Percentiles rank a stretch among this genome's conserved stretches.
phyloP scores from a whole-genome alignment of 1,140 invertebrate species.

The Anthonomus grandis region DNA sequence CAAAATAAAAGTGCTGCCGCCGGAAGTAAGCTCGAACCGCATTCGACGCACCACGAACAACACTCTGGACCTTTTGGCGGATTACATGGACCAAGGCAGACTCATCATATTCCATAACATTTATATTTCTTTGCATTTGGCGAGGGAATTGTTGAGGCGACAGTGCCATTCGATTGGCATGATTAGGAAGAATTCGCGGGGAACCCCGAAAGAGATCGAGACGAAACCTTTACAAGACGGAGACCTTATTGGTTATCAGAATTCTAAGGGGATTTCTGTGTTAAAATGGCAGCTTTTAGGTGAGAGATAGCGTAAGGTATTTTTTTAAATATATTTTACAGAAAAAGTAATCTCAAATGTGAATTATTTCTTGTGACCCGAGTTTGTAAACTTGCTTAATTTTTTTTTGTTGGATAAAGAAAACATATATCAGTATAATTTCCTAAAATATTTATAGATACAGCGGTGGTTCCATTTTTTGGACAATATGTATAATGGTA shows the following conservation, averaged over 20 bases:
- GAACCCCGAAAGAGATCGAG: slow-evolving; percentile 10
- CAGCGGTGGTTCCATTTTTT: no score
- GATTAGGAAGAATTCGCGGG: slow-evolving; percentile 13
- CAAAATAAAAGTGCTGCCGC: slow-evolving; percentile 3
- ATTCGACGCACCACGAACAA: background rate
- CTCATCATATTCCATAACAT: slow-evolving; percentile 18
- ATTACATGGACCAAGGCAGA: slow-evolving; percentile 9
- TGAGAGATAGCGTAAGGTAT: no score
- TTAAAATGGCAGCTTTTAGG: slow-evolving; percentile 17
- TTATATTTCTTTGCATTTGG: slow-evolving; percentile 11
- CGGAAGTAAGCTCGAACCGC: background rate
- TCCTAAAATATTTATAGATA: no score
- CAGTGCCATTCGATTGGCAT: slow-evolving; percentile 16
- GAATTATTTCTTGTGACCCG: no score
- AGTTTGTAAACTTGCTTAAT: no score
- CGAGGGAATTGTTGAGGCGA: slow-evolving; percentile 2
- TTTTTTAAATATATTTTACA: no score
- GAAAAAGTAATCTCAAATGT: no score
- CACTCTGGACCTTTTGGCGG: slow-evolving; percentile 6
- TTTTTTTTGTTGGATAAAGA: no score
- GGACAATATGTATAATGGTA: no score
- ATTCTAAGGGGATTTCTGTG: slow-evolving; percentile 11
- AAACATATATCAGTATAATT: no score
- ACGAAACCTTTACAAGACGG: slow-evolving; percentile 3
- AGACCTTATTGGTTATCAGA: slow-evolving; percentile 8